Base-by-base conservation (phyloP, 64 coral and sea anemone genomes). In the Exaiptasia diaphana region DNA sequence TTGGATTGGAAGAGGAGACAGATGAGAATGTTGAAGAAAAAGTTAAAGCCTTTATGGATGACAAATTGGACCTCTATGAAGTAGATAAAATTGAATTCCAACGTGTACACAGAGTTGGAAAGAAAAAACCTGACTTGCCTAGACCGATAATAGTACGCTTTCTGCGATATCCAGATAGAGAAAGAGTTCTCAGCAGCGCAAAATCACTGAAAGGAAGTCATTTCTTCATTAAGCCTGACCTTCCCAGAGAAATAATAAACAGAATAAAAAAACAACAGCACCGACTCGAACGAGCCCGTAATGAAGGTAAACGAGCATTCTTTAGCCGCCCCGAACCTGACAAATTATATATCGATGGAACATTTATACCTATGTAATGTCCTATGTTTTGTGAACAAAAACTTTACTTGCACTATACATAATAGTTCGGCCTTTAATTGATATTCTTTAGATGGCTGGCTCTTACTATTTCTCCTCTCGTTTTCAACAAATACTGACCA, bases 261-360 rank as follows among this genome's bases (percentile, higher is more conserved):
- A 73, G 55, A 42, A 86, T 70, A 34, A 86, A 76, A 36, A 72
- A 41, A 29, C 23, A 41, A 41, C 67, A 77, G 64, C 73, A 54
- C 31, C 58, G 36, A 41, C 58, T 76, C 50, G 57, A 54, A 5
- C 41, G 71, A 33, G 80, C 80, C 18, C 69, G 49, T 71, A 68
- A 71, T 32, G 80, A 83, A 52, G 64, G 64, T 36, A 83, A 83
- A 38, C 53, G 27, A 15, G 64, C 65, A 37, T 83, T 52, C 50
- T 83, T 71, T 31, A 83, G 80, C 67, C 50, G 79, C 33, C 44
- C 64, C 35, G 64, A 83, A 21, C 80, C 80, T 38, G 64, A 83
- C 26, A 83, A 83, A 67, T 43, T 82, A 41, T 77, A 41, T 41
- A 79, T 79, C n/a, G n/a, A n/a, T n/a, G n/a, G n/a, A n/a, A n/a